A percentile compares a stretch with the other conserved stretches of the same genome.
These are phyloP conservation scores for Drosophila pachea DNA, from an alignment of 1,140 invertebrate species.

Conservation along the genomic window DNA sequence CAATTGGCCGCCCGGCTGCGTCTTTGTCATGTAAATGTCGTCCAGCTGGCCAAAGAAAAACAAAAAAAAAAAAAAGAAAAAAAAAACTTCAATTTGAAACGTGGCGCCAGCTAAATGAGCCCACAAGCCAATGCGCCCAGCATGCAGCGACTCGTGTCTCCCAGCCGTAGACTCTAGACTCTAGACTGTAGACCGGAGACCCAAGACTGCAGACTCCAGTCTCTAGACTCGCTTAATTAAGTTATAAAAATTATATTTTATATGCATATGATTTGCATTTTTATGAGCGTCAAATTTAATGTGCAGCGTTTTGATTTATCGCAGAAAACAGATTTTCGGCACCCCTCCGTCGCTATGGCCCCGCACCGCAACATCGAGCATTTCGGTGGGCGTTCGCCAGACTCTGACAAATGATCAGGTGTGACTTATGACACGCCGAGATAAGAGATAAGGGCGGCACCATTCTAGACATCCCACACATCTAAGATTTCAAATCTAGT, in stretches of 20 bases:
- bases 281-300: constrained; percentile 71
- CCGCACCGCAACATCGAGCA: too few species aligned
- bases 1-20: background rate
- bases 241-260: constrained; percentile 77
- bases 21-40: constrained; percentile 66
- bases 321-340: constrained; percentile 5
- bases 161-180: background rate
- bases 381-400: constrained; percentile 45
- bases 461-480: constrained; percentile 61
- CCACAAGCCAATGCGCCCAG: constrained; percentile 47
- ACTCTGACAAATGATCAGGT: constrained; percentile 67
- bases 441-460: constrained; percentile 16
- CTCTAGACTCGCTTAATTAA: constrained; percentile 55
- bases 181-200: constrained; percentile 3
- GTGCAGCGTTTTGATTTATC: constrained; percentile 64
- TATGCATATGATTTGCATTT: constrained; percentile 75
- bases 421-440: constrained; percentile 58
- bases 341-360: background rate
- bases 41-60: constrained; percentile 44
- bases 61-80: too few species aligned
- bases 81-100: constrained; percentile 52
- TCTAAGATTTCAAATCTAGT: constrained; percentile 58
- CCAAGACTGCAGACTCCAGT: background rate
- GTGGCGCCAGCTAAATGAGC: constrained; percentile 71
- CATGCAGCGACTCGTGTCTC: constrained; percentile 18